These are phyloP conservation scores for Acheta domesticus DNA, from an alignment of 2,888 invertebrate species.

Conservation along the genomic window DNA sequence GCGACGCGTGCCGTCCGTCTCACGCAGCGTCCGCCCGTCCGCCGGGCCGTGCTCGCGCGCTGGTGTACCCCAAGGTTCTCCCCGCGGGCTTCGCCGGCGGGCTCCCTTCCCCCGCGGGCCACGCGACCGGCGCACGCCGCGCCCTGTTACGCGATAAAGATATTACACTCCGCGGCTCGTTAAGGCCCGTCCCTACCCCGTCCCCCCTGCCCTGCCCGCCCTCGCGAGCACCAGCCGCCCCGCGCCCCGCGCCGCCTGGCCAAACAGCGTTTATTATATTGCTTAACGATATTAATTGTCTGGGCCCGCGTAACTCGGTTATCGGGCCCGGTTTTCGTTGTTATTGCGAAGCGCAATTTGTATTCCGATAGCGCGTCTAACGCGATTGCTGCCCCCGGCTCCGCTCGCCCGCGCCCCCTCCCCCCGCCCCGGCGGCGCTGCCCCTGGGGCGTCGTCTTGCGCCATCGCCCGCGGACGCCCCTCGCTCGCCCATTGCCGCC, in stretches of 20 bases:
- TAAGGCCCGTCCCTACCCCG: not conserved
- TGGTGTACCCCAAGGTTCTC: not conserved
- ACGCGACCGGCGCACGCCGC: constrained; percentile 21
- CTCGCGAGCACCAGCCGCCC: not conserved
- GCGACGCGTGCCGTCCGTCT: not conserved
- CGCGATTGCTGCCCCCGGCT: not conserved
- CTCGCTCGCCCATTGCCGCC: not conserved
- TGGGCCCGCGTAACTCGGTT: not conserved
- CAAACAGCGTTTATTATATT: constrained; percentile 18
- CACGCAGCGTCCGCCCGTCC: not conserved
- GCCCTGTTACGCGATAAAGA: constrained; percentile 34
- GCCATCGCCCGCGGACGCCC: not conserved
- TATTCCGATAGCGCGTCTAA: constrained; percentile 7
- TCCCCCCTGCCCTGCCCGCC: not conserved
- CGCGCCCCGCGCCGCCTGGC: not conserved
- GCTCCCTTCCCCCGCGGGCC: not conserved
- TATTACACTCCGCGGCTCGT: constrained; percentile 30
- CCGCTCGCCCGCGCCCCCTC: not conserved
- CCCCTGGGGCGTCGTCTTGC: not conserved
- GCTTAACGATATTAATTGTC: constrained; percentile 10
- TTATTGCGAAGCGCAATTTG: not conserved
- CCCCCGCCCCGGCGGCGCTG: too few relatives aligned
- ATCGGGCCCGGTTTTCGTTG: not conserved
- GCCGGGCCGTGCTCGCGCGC: not conserved
- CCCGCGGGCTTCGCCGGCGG: not conserved